These are phyloP conservation scores for Umimayanthus kanabou DNA, from an alignment of 92 coral and sea anemone species.

Conservation along the genomic window DNA sequence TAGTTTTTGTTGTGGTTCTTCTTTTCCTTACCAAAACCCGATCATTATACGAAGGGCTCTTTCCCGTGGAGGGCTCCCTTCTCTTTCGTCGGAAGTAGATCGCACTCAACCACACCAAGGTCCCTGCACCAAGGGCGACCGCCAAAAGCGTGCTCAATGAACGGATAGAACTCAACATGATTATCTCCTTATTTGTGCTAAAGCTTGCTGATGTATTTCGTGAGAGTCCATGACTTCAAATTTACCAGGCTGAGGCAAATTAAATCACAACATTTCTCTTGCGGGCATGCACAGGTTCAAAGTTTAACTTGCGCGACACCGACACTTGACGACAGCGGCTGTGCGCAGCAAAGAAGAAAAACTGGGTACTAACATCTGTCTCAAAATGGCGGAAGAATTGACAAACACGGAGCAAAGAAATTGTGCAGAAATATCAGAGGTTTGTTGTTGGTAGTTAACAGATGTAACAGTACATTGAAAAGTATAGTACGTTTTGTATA, in stretches of 20 bases:
- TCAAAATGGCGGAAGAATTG: slow-evolving; percentile 16
- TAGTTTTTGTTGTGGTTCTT: slow-evolving; percentile 26
- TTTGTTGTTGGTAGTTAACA: background rate
- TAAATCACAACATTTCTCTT: too few relatives aligned
- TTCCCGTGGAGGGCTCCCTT: slow-evolving; percentile 72
- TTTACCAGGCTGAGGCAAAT: background rate
- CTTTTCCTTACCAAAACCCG: slow-evolving; percentile 50
- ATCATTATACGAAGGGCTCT: slow-evolving; percentile 67
- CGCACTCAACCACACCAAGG: slow-evolving; percentile 68
- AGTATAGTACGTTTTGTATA: background rate
- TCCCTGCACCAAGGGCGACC: slow-evolving; percentile 68
- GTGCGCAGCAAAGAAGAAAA: background rate
- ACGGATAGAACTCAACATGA: slow-evolving; percentile 22
- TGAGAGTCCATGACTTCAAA: background rate
- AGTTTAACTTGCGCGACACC: slow-evolving; percentile 15
- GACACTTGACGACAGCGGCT: background rate
- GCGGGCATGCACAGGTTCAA: background rate
- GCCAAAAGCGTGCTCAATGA: slow-evolving; percentile 28
- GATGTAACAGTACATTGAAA: background rate
- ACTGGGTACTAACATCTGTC: background rate
- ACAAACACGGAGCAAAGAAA: slow-evolving; percentile 12
- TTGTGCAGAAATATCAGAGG: slow-evolving; percentile 16
- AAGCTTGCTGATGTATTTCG: background rate
- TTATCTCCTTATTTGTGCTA: background rate
- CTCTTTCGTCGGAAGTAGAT: slow-evolving; percentile 75